phyloP scores from a whole-genome alignment of 2,888 invertebrate genomes.

The Trichogramma evanescens region DNA sequence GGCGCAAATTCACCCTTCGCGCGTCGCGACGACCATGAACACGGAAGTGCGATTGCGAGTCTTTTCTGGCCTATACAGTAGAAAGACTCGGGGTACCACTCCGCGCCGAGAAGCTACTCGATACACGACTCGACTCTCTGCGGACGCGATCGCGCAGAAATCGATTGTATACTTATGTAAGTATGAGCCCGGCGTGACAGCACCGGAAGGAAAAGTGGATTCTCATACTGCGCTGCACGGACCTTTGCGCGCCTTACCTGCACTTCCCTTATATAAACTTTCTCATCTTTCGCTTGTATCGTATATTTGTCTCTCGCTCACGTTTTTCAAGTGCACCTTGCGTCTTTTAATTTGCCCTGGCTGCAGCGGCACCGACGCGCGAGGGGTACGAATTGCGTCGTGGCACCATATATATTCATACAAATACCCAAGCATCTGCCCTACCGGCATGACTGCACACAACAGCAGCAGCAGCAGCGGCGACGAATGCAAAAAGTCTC shows the following conservation, averaged over 20 bases:
- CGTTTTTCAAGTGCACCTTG: neutral
- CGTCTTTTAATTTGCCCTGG: neutral
- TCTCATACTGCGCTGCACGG: conserved; percentile 1
- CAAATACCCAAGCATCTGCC: conserved; percentile 7
- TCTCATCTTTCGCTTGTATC: neutral
- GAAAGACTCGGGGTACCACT: no score
- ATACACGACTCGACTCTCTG: no score
- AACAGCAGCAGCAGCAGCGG: neutral
- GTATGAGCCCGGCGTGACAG: neutral
- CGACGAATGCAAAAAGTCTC: neutral
- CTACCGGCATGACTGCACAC: conserved; percentile 2
- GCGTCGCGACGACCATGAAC: no score
- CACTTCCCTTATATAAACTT: no score
- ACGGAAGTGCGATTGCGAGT: no score
- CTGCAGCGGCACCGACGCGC: neutral
- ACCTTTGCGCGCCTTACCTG: no score
- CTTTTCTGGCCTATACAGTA: no score
- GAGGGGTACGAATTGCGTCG: neutral
- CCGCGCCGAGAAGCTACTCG: no score
- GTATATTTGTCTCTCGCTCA: conserved; percentile 4
- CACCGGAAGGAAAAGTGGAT: neutral
- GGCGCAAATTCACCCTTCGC: no score
- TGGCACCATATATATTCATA: no score
- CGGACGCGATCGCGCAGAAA: no score
- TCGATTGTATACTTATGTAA: no score